Evolutionary conservation across 2,113 vertebrate species (phyloP), one percentile per base, ranked within the genome.

Genomic region (Azemiops feae): DNA sequence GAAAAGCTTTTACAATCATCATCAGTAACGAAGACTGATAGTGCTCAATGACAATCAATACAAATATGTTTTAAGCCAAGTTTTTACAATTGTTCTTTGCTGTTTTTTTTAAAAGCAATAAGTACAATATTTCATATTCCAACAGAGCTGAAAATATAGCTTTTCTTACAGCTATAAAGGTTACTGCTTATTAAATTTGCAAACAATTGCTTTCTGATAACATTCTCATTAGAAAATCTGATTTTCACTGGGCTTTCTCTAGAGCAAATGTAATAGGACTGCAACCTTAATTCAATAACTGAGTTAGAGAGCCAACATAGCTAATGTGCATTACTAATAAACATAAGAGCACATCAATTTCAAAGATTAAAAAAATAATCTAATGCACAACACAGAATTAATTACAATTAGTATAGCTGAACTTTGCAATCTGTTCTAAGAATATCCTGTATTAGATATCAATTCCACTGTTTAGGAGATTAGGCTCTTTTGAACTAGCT

Each of bases 331-430:
- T 52, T 89, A 85, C 43, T 53, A 90, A 57, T 85, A 11, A 85
- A 43, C 43, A 86, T 1, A 27, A 45, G 30, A 58, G 2, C 47
- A 30, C 34, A 45, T 45, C 54, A 50, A 14, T 50, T 93, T 88
- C 69, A 55, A 57, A 81, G n/a, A 92, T 92, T 47, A 47, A 92
- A 89, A 22, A 89, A 89, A 60, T 88, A 39, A 92, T 52, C n/a
- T 39, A 69, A 55, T 22, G 12, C 1, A 85, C 53, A 47, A 43
- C 25, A 45, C 43, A 85, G 88, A 60, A 3, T 58, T 58, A 85
- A 88, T 85, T 57, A 47, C 81, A 89, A 89, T 89, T n/a, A 34
- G 20, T 85, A 11, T n/a, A 69, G 85, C 16, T 64, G 57, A 81
- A 85, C 22, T 58, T 60, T 14, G 22, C 88, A 39, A 81, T 86